Conservation (phyloP, 2,797 vertebrate species). For the Helostoma temminkii region DNA sequence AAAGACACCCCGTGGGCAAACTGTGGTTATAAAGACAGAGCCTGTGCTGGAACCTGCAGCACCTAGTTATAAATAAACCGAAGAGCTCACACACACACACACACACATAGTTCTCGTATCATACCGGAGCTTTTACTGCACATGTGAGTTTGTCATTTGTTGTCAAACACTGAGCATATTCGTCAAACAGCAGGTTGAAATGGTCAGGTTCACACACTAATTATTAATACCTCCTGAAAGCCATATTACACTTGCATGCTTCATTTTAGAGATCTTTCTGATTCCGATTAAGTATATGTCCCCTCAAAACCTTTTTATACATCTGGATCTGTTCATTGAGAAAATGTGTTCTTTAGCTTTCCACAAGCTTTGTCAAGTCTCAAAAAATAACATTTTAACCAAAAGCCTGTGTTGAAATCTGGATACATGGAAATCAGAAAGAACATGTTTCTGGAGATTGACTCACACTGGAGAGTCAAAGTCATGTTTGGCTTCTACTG, state of each 20-base stretch:
- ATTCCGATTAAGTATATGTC: no score
- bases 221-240: no score
- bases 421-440: no score
- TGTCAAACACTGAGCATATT: neutral
- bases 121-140: conserved; percentile 13
- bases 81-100: conserved; percentile 7
- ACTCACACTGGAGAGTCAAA: no score
- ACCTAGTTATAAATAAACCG: conserved; percentile 21
- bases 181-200: neutral
- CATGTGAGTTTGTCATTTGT: neutral
- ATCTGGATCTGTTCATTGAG: conserved; percentile 1
- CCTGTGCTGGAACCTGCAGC: conserved; percentile 65
- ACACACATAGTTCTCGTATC: no score
- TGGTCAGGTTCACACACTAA: no score
- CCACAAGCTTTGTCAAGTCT: neutral
- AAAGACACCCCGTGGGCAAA: conserved; percentile 58
- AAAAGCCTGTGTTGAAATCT: conserved; percentile 1
- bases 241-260: no score
- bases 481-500: no score
- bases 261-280: no score
- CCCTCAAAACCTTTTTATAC: no score
- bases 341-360: neutral
- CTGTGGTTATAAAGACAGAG: conserved; percentile 45
- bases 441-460: no score
- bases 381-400: neutral